Conservation (phyloP, 2,797 vertebrate species). For the Rhinichthys osculus region DNA sequence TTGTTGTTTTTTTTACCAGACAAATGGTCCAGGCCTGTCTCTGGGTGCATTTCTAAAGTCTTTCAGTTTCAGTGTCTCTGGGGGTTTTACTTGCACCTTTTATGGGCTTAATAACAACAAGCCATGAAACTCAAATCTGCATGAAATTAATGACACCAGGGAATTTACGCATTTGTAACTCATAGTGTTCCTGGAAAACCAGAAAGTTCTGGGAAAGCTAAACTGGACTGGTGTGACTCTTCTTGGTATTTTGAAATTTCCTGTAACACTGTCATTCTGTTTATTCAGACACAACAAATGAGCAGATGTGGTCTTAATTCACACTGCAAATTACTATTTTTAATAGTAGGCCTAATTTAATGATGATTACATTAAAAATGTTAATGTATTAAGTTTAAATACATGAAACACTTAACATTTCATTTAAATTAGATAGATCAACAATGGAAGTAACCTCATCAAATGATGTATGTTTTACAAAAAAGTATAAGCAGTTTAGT, state of each 20-base stretch:
- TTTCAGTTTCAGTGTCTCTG: not conserved
- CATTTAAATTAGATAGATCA: not conserved
- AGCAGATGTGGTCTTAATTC: not conserved
- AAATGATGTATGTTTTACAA: not conserved
- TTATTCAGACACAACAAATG: not conserved
- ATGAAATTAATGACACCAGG: not conserved
- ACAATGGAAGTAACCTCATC: not conserved
- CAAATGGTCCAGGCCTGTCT: not conserved
- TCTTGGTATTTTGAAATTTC: not conserved
- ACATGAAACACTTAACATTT: not conserved
- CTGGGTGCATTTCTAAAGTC: not conserved
- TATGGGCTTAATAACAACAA: not conserved
- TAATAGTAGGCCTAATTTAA: not conserved
- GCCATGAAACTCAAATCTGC: not conserved
- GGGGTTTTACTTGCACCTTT: not conserved
- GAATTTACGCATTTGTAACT: not conserved
- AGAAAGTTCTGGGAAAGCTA: not conserved
- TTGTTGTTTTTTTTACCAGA: not conserved
- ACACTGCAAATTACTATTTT: not conserved
- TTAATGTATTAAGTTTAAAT: not conserved
- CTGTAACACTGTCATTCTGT: not conserved
- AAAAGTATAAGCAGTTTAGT: not conserved
- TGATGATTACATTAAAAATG: not conserved
- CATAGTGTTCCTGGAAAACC: not conserved
- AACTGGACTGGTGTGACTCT: not conserved